A percentile compares a stretch with the other conserved stretches of the same genome.
Conservation (phyloP, 2,113 vertebrate species). For the Ploceus nigricollis region DNA sequence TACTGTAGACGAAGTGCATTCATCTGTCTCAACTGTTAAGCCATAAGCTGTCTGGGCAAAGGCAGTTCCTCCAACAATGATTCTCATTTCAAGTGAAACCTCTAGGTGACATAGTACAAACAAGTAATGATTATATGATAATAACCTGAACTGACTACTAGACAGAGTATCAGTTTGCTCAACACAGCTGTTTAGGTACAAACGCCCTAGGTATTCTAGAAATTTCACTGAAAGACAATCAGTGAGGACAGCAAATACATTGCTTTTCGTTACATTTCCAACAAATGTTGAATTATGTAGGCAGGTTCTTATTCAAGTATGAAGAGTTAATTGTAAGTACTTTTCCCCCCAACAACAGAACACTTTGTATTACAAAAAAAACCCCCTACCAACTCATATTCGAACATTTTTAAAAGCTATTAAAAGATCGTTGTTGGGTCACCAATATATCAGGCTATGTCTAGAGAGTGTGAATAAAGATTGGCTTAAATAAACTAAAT, state of each 20-base stretch:
- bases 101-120: conserved; percentile 15
- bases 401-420: background rate
- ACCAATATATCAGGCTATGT: background rate
- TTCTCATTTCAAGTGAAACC: conserved; percentile 23
- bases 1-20: conserved; percentile 40
- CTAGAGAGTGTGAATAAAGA: background rate
- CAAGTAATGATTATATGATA: background rate
- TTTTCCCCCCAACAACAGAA: background rate
- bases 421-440: background rate
- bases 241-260: background rate
- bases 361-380: background rate
- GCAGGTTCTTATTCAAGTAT: background rate
- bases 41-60: background rate
- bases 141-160: background rate
- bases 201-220: background rate
- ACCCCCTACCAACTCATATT: background rate
- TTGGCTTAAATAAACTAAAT: background rate
- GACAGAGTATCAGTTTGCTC: background rate
- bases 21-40: conserved; percentile 40
- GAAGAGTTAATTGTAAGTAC: background rate
- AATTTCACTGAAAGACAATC: background rate
- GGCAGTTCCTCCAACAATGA: background rate
- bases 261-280: background rate
- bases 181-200: background rate
- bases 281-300: background rate